Conservation (phyloP, 2,113 vertebrate genomes). For the Grallaria varia region DNA sequence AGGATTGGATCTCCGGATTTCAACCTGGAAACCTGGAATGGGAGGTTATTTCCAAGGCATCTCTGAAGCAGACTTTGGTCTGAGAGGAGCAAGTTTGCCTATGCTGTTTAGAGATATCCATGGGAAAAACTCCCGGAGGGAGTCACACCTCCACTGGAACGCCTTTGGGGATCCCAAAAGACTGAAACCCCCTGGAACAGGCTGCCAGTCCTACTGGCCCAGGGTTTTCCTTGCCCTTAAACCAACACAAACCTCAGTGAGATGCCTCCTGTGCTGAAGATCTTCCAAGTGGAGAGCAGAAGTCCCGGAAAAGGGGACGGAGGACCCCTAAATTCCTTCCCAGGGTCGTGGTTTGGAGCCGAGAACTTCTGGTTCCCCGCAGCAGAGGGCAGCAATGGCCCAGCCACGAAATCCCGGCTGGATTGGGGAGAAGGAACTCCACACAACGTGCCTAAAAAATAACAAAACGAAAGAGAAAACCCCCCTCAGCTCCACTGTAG, state of each 20-base stretch:
- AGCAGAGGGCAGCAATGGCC: slow-evolving; percentile 65
- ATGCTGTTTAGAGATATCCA: background rate
- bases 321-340: background rate
- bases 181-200: accelerated
- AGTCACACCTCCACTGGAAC: background rate
- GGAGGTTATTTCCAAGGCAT: background rate
- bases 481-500: background rate
- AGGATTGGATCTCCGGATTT: background rate
- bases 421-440: background rate
- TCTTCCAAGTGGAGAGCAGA: accelerated
- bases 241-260: background rate
- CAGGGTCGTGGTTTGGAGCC: background rate
- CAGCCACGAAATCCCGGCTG: background rate
- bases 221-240: background rate
- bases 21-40: too few species aligned
- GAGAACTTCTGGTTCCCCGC: background rate
- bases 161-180: accelerated
- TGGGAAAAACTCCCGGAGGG: background rate
- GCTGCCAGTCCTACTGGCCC: accelerated
- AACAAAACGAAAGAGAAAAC: accelerated
- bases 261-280: background rate
- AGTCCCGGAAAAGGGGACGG: background rate
- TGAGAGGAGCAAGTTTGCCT: background rate
- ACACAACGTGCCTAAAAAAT: background rate
- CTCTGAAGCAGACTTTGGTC: background rate